These are phyloP conservation scores for Bicyclus anynana DNA, from an alignment of 1,140 invertebrate species.

Conservation along the genomic window DNA sequence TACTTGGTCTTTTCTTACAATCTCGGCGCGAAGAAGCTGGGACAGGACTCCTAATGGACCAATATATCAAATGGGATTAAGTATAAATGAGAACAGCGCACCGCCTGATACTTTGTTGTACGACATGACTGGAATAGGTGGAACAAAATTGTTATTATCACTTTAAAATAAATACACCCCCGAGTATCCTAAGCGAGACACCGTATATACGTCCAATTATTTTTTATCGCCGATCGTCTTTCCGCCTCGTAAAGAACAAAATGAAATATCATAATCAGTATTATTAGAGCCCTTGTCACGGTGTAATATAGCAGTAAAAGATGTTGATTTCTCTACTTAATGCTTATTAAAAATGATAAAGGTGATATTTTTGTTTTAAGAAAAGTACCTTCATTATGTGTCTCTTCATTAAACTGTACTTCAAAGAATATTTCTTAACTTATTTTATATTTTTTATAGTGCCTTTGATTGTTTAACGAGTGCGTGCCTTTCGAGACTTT, in stretches of 20 bases:
- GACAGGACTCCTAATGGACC: constrained; percentile 61
- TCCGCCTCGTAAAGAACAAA: background rate
- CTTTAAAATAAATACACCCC: constrained; percentile 20
- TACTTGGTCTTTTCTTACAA: constrained; percentile 60
- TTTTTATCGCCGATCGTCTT: constrained; percentile 12
- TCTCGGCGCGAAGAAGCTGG: constrained; percentile 45
- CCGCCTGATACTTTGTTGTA: constrained; percentile 57
- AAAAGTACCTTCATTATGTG: background rate
- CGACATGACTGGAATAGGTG: constrained; percentile 54
- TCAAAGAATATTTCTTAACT: too few relatives aligned
- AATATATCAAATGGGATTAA: constrained; percentile 72
- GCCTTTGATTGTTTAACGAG: too few relatives aligned
- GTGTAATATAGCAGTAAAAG: background rate
- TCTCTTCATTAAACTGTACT: too few relatives aligned
- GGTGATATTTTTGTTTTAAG: background rate
- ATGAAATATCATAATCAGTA: background rate
- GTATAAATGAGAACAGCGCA: constrained; percentile 61
- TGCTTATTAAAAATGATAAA: too few relatives aligned
- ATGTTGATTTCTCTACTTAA: background rate
- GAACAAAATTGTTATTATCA: constrained; percentile 35
- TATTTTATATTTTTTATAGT: too few relatives aligned
- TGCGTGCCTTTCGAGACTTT: too few relatives aligned
- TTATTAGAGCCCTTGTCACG: background rate
- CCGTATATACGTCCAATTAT: constrained; percentile 16
- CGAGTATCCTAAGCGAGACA: constrained; percentile 2